Percentiles rank a stretch among this genome's conserved stretches.
phyloP scores from a whole-genome alignment of 2,113 vertebrate genomes.

The Tauraco erythrolophus region DNA sequence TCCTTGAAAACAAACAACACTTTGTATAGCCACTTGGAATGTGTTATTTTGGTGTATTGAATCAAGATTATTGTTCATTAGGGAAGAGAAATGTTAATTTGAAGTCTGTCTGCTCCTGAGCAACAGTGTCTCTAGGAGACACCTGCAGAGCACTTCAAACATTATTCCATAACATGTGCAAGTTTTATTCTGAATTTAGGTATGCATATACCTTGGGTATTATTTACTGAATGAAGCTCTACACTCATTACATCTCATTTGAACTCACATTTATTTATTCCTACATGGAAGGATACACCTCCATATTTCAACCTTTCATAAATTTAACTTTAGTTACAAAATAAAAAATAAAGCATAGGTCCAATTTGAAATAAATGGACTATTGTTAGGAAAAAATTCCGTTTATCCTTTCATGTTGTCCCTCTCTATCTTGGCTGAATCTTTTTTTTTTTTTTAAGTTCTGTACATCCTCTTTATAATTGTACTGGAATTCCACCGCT shows the following conservation, averaged over 20 bases:
- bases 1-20: background rate
- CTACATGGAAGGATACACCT: background rate
- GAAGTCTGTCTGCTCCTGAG: background rate
- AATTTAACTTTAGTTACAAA: slow-evolving; percentile 28
- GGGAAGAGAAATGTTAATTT: slow-evolving; percentile 4
- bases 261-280: slow-evolving; percentile 27
- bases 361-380: slow-evolving; percentile 22
- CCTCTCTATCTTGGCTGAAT: background rate
- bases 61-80: slow-evolving; percentile 29
- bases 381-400: slow-evolving; percentile 9
- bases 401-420: slow-evolving; percentile 12
- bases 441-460: slow-evolving; percentile 40
- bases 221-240: slow-evolving; percentile 2
- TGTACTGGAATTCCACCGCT: slow-evolving; percentile 72
- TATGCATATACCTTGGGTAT: background rate
- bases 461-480: slow-evolving; percentile 61
- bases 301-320: slow-evolving; percentile 1
- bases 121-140: background rate
- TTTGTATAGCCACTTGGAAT: background rate
- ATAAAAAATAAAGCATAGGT: background rate
- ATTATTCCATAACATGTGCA: background rate
- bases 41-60: background rate
- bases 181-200: slow-evolving; percentile 18
- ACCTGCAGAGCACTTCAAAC: slow-evolving; percentile 21
- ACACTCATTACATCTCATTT: background rate